Conservation (phyloP, 2,113 vertebrate species). For the Ornithorhynchus anatinus region DNA sequence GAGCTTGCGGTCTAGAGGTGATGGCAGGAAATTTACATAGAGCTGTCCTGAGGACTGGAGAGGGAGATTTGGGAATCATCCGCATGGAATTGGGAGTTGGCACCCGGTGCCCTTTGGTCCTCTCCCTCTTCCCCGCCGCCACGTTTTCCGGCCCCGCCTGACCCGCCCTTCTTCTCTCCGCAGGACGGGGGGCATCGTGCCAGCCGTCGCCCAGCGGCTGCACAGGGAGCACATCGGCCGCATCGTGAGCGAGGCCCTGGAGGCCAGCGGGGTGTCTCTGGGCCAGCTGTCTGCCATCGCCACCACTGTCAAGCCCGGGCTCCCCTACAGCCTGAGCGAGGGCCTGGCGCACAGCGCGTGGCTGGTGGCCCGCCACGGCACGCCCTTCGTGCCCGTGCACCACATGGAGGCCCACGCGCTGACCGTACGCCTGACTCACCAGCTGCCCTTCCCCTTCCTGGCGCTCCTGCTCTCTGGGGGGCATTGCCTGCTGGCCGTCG, state of each 20-base stretch:
- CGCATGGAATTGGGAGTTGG: no score
- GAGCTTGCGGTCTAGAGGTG: no score
- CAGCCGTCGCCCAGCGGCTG: slow-evolving; percentile 85
- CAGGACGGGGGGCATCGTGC: slow-evolving; percentile 92
- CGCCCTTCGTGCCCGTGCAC: slow-evolving; percentile 92
- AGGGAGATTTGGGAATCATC: no score
- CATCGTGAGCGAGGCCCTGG: slow-evolving; percentile 84
- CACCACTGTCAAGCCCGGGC: slow-evolving; percentile 88
- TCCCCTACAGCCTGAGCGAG: slow-evolving; percentile 83
- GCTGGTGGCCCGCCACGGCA: slow-evolving; percentile 76
- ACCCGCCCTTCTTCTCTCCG: slow-evolving; percentile 17
- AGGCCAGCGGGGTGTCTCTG: slow-evolving; percentile 68
- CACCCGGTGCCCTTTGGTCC: no score
- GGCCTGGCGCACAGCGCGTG: slow-evolving; percentile 83
- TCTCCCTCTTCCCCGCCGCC: no score
- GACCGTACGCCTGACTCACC: slow-evolving; percentile 82
- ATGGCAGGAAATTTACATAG: no score
- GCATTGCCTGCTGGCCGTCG: slow-evolving; percentile 88
- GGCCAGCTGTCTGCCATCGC: slow-evolving; percentile 84
- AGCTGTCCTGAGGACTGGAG: no score
- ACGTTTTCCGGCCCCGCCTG: no score
- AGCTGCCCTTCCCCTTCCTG: slow-evolving; percentile 88
- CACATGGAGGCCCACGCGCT: slow-evolving; percentile 98
- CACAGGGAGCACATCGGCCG: slow-evolving; percentile 85
- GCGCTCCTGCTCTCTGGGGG: slow-evolving; percentile 93